A percentile compares a stretch with the other conserved stretches of the same genome.
phyloP scores from a whole-genome alignment of 1,140 invertebrate genomes.

The Calycopis cecrops region DNA sequence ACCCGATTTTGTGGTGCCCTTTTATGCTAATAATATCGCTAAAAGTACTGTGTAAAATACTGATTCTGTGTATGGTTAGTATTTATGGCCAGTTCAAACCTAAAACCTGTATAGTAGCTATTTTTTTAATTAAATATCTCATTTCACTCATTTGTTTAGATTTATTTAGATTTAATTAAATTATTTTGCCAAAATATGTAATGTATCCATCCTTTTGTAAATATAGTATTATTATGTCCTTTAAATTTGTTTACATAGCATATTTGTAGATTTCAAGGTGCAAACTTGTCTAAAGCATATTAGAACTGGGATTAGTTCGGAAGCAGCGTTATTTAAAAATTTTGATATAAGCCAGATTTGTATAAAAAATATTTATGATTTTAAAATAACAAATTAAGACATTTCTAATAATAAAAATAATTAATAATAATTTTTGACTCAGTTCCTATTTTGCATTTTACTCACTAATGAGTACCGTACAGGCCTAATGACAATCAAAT shows the following conservation, averaged over 20 bases:
- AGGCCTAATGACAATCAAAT: slow-evolving; percentile 12
- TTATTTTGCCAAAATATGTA: slow-evolving; percentile 67
- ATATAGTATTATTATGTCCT: slow-evolving; percentile 50
- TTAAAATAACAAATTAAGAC: neutral
- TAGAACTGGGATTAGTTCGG: slow-evolving; percentile 39
- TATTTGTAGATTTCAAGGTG: slow-evolving; percentile 44
- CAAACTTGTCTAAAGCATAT: slow-evolving; percentile 34
- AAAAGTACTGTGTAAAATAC: too few species aligned
- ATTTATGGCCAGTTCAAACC: slow-evolving; percentile 21
- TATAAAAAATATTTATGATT: neutral
- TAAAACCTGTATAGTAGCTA: neutral
- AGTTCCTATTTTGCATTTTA: slow-evolving; percentile 13
- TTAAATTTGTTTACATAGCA: slow-evolving; percentile 41
- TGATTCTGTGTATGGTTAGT: neutral
- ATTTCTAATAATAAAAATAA: slow-evolving; percentile 4
- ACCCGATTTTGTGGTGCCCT: too few species aligned
- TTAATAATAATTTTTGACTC: slow-evolving; percentile 24
- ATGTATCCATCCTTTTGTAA: slow-evolving; percentile 51
- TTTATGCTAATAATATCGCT: too few species aligned
- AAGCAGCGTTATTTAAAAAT: slow-evolving; percentile 19
- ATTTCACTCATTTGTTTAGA: slow-evolving; percentile 33
- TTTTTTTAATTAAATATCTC: slow-evolving; percentile 8
- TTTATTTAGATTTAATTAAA: slow-evolving; percentile 55
- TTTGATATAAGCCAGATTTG: neutral
- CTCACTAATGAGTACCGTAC: neutral